Evolutionary conservation across 2,113 vertebrate species (phyloP).

Genomic region (Rousettus leschenaultii): DNA sequence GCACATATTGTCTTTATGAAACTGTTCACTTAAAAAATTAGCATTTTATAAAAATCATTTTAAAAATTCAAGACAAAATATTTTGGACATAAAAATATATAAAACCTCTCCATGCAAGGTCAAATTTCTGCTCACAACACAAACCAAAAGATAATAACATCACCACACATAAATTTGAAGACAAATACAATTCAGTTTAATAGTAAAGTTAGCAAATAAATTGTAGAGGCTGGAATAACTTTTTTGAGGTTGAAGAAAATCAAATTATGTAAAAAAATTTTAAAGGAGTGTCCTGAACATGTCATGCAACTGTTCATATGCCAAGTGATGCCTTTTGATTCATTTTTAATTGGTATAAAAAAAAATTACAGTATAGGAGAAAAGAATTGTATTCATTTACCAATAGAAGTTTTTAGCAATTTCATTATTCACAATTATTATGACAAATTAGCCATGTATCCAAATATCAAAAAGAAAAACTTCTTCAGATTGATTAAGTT

Average conservation of each 20-base stretch:
- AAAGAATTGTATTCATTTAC: not conserved
- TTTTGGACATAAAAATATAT: not conserved
- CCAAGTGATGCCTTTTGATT: not conserved
- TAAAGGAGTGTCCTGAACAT: not conserved
- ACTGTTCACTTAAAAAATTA: not conserved
- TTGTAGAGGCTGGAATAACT: not conserved
- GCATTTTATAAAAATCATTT: not conserved
- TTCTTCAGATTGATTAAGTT: not conserved
- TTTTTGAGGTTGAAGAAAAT: not conserved
- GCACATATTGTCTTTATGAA: not conserved
- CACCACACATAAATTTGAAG: not conserved
- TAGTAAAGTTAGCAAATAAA: not conserved
- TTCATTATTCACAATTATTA: not conserved
- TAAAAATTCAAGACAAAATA: slow-evolving; percentile 19
- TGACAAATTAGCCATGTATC: not conserved
- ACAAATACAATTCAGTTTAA: not conserved
- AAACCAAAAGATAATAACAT: slow-evolving; percentile 10
- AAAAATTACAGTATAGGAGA: not conserved
- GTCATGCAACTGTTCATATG: not conserved
- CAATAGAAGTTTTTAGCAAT: not conserved
- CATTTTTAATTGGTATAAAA: not conserved
- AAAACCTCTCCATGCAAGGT: not conserved
- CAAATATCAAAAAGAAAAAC: not conserved
- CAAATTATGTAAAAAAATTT: not conserved
- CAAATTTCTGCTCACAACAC: not conserved